phyloP scores from a whole-genome alignment of 1,140 invertebrate genomes.

The Eriosoma lanigerum region DNA sequence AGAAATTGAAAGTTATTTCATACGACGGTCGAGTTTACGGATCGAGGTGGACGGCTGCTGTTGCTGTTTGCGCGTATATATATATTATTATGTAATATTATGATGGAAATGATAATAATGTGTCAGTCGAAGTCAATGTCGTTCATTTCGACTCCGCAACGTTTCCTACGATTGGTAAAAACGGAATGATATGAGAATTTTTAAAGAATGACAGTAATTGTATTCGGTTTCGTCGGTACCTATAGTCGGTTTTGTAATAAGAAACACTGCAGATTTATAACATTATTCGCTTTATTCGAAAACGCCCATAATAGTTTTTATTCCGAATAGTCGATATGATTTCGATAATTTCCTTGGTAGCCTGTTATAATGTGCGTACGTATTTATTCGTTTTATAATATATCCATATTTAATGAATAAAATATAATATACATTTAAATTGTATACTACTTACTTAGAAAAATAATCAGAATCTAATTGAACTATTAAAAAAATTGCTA shows the following conservation, averaged over 20 bases:
- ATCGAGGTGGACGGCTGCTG: constrained; percentile 9
- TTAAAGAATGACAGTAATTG: not conserved
- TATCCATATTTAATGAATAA: too few species aligned
- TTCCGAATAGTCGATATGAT: too few species aligned
- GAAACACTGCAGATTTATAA: not conserved
- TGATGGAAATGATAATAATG: constrained; percentile 2
- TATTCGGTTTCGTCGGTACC: not conserved
- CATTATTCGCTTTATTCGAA: not conserved
- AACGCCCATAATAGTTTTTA: not conserved
- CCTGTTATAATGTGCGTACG: too few species aligned
- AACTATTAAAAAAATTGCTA: too few species aligned
- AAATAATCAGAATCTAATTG: too few species aligned
- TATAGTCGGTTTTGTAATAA: not conserved
- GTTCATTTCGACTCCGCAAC: not conserved
- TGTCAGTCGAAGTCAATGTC: constrained; percentile 26
- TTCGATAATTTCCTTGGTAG: too few species aligned
- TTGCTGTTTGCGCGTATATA: not conserved
- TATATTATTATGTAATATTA: not conserved
- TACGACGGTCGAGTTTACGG: constrained; percentile 10
- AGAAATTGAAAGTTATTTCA: constrained; percentile 35
- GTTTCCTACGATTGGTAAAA: not conserved
- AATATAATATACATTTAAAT: too few species aligned
- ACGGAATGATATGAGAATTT: not conserved
- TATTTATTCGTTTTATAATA: too few species aligned
- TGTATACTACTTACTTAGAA: too few species aligned